Base-by-base conservation (phyloP, 2,113 vertebrate genomes). In the Aspidoscelis tigris region DNA sequence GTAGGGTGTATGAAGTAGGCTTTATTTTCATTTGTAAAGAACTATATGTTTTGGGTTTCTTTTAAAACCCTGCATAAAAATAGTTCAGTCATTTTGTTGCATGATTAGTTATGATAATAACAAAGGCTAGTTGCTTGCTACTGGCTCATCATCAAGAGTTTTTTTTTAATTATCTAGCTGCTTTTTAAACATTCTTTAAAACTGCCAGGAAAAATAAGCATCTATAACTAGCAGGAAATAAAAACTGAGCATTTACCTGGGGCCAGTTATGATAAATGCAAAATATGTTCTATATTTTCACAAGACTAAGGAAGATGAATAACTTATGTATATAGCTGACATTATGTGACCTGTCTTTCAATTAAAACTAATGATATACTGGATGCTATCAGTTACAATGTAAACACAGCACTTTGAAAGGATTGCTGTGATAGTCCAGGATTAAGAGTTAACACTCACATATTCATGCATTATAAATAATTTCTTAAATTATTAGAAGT, bases 401-500 rank as follows among this genome's bases (percentile, higher is more conserved):
- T 50, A 50, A 50, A 50, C 8, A 9, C 47, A 50, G 5, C 47
- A 50, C 47, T 50, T 50, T 50, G 47, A 50, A 50, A 9, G 47
- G 47, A 50, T 50, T 50, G 6, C 5, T 22, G 20, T 7, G 26
- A 41, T 22, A 71, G 33, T 81, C 71, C 20, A 24, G 18, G 58
- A 41, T 16, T 41, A 55, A 71, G 22, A n/a, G 18, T 43, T n/a
- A 53, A 21, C 50, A 71, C 21, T 50, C 6, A 33, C 53, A 70
- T 26, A 80, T 18, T 20, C n/a, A 22, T 64, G 76, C n/a, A 78
- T 39, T 5, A 74, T 12, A 1, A 87, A 43, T 65, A 71, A 84
- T 88, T 78, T 88, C 33, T 90, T 92, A 24, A 14, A 44, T 43
- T 4, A 85, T 74, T 87, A 2, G 0, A 80, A 64, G 7, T 77